Base-by-base conservation (phyloP, 2,888 invertebrate species). In the Lycia hirtaria region DNA sequence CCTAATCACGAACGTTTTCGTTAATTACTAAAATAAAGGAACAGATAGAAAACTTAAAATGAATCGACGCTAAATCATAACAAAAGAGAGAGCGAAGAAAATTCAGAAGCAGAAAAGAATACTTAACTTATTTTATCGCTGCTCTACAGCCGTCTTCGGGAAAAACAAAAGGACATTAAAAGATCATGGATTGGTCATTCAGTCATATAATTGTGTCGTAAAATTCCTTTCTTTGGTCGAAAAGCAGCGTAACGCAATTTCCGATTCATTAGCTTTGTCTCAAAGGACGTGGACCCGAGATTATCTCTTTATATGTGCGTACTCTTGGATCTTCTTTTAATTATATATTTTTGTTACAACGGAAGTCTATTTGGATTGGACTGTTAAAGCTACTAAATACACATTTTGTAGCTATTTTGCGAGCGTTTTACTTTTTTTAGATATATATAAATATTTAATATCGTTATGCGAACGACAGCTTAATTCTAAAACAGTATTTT, bases 181-280 rank as follows among this genome's bases (percentile, higher is more conserved):
- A 55, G 47, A 50, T 58, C 56, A 56, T 57, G 61, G 56, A 52
- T 54, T 49, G 59, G 57, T 44, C 56, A 60, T 64, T 62, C 52
- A 38, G 58, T 60, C 62, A 56, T 55, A 64, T 62, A 62, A 66
- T 66, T 64, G 52, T 40, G 58, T 60, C 54, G 54, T 66, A 58
- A 66, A 66, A 54, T 55, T 60, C 15, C 28, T 37, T 40, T 10
- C 49, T 47, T 37, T 47, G 49, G 47, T 52, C 37, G 45, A 49
- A 58, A 48, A 52, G 48, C 45, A 47, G 55, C 62, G 52, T 62
- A 53, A 56, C 58, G 52, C 55, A 56, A 55, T 62, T 65, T 65
- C 56, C 60, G 49, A 56, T 54, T 62, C 60, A 57, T 60, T 62
- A 49, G 47, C 54, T 26, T 53, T 33, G 15, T 48, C 20, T 10